Evolutionary conservation across 2,888 invertebrate species (phyloP), one percentile per base, ranked within the genome.

Genomic region (Agrochola lychnidis): DNA sequence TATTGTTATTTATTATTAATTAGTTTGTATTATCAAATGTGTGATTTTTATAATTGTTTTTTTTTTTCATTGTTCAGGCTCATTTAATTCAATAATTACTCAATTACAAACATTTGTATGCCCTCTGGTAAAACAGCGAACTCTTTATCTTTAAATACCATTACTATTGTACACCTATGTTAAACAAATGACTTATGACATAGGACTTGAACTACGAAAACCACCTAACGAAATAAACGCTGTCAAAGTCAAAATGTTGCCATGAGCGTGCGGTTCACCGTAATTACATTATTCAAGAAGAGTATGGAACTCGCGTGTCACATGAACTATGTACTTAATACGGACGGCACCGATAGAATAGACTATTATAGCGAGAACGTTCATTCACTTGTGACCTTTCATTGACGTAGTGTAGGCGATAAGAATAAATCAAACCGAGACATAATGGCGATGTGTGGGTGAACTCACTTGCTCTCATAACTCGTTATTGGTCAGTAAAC

Each of bases 341-440:
- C 36, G 10, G 62, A 53, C 14, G 0, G n/a, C 30, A n/a, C n/a
- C 16, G 1, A 53, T 6, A n/a, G 16, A 5, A 25, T 30, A 3
- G 12, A 25, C 59, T 10, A 30, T 25, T 14, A 45, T n/a, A 68
- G 57, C 40, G 19, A 51, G 7, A 42, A 22, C 10, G 40, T 19
- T 78, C 66, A 61, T 61, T 69, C 62, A 25, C 69, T 70, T 42
- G 57, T 30, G 57, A 81, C 48, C 53, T 73, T 62, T 36, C 51
- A 19, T 45, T 63, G 57, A 53, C 19, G 25, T 73, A 4, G 42
- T 40, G 5, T 9, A 59, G 42, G 22, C n/a, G 59, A n/a, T 6
- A 40, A 61, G 51, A 57, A 56, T 66, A 62, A 51, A 69, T 71
- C 25, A 61, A 36, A 30, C 25, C 22, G 61, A 19, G 14, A 57